Percentiles rank a stretch among this genome's conserved stretches.
phyloP scores from a whole-genome alignment of 2,797 vertebrate species.

The Mycteria americana region DNA sequence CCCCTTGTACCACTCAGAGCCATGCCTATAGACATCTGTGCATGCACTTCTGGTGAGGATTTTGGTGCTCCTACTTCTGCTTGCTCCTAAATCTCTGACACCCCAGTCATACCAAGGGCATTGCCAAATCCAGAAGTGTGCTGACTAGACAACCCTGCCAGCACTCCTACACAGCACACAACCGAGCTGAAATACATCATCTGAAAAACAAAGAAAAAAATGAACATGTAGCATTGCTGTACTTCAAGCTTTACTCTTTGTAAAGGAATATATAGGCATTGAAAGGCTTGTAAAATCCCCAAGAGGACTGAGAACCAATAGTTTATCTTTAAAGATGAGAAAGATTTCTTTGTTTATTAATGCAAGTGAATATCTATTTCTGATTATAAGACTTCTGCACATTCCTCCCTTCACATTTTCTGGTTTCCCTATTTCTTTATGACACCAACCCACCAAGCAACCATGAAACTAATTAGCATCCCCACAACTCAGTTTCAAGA shows the following conservation, averaged over 20 bases:
- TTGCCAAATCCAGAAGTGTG: constrained; percentile 77
- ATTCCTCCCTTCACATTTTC: not conserved
- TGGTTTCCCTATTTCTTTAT: constrained; percentile 2
- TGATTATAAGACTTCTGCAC: not conserved
- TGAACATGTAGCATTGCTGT: not conserved
- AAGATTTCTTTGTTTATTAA: not conserved
- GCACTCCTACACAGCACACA: constrained; percentile 77
- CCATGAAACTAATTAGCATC: constrained; percentile 3
- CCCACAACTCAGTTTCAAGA: not conserved
- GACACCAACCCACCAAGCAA: not conserved
- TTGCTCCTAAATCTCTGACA: constrained; percentile 75
- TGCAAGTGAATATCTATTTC: not conserved
- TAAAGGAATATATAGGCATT: not conserved
- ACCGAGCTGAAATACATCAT: constrained; percentile 80
- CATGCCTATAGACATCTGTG: constrained; percentile 79
- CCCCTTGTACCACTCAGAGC: constrained; percentile 76
- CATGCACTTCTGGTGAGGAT: constrained; percentile 77
- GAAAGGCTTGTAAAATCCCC: not conserved
- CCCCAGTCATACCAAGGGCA: constrained; percentile 75
- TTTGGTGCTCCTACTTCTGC: constrained; percentile 76
- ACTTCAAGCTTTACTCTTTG: not conserved
- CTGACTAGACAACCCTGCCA: constrained; percentile 78
- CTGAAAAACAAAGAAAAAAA: constrained; percentile 3
- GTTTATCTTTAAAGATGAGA: not conserved
- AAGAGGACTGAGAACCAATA: not conserved